Evolutionary conservation across 2,797 vertebrate species (phyloP).

Genomic region (Rhynchonycteris naso): DNA sequence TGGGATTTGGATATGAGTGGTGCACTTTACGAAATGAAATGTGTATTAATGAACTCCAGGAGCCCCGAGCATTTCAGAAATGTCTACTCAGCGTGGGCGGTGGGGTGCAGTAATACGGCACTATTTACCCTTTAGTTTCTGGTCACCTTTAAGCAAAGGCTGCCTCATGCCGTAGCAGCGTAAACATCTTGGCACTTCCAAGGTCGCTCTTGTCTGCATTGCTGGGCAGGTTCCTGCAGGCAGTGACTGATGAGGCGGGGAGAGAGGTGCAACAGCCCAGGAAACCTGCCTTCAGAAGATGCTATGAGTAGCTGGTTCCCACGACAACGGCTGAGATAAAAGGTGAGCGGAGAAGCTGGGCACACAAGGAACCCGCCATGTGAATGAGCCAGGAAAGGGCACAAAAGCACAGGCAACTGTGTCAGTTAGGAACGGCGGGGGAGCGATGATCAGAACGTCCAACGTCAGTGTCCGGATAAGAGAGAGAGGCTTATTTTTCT

Average conservation of each 20-base stretch:
- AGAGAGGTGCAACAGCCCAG: neutral
- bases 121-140: neutral
- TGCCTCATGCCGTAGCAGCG: neutral
- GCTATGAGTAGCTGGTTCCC: rapidly evolving
- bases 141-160: neutral
- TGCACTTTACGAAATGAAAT: neutral
- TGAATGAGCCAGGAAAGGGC: neutral
- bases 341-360: neutral
- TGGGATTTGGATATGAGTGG: neutral
- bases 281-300: neutral
- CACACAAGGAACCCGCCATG: rapidly evolving
- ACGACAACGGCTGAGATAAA: too few species aligned
- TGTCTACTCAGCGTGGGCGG: rapidly evolving
- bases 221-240: neutral
- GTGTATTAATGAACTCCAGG: neutral
- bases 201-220: neutral
- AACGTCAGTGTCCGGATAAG: neutral
- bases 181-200: neutral
- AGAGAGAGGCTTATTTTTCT: neutral
- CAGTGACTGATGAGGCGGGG: rapidly evolving
- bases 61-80: neutral
- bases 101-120: neutral
- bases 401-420: neutral
- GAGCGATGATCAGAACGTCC: neutral
- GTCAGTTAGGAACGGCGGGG: neutral